These are phyloP conservation scores for Apistogramma diplotaenia DNA, from an alignment of 2,113 vertebrate species.

Conservation along the genomic window DNA sequence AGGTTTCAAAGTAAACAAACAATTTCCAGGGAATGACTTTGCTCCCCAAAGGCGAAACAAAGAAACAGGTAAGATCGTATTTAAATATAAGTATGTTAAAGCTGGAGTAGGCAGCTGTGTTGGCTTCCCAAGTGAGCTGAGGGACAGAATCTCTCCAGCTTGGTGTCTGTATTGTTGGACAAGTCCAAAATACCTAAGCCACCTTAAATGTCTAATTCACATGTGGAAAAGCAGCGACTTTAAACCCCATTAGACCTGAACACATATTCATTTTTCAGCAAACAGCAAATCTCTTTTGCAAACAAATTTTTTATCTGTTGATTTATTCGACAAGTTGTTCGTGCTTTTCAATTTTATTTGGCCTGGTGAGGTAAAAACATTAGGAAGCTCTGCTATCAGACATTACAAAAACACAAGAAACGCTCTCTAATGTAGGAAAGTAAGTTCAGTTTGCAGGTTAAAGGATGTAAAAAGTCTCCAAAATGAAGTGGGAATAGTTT, in stretches of 20 bases:
- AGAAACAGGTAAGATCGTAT: not conserved
- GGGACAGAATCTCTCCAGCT: not conserved
- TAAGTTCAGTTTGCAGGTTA: not conserved
- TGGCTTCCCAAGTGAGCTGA: not conserved
- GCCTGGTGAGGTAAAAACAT: not conserved
- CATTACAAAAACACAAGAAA: not conserved
- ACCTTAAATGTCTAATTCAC: not conserved
- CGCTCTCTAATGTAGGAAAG: not conserved
- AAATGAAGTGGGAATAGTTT: not conserved
- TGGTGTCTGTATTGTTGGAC: not conserved
- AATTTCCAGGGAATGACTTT: not conserved
- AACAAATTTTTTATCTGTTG: not conserved
- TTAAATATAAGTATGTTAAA: not conserved
- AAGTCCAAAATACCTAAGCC: not conserved
- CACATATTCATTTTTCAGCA: not conserved
- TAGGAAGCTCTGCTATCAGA: not conserved
- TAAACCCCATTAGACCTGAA: not conserved
- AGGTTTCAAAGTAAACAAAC: not conserved
- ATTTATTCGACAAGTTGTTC: not conserved
- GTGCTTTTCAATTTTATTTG: not conserved
- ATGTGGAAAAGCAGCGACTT: not conserved
- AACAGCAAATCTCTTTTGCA: not conserved
- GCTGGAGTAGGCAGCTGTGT: not conserved
- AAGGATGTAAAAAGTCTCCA: not conserved
- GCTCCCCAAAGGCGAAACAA: not conserved